Base-by-base conservation (phyloP, 2,797 vertebrate genomes). In the Siniperca scherzeri region DNA sequence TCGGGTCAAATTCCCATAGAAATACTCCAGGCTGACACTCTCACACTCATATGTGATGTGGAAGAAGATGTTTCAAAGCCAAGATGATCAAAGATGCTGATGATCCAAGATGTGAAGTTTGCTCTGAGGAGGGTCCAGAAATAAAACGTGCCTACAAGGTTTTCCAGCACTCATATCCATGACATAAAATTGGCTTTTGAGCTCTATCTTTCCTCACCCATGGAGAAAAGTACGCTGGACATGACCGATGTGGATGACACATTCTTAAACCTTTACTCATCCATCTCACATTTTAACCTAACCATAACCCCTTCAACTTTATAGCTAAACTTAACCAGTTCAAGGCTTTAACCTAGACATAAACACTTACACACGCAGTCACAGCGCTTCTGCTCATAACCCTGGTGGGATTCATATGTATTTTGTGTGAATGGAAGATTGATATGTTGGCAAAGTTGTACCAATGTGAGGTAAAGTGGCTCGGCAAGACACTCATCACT, bases 61-160 rank as follows among this genome's bases (percentile, higher is more conserved):
- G 57, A 72, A 65, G 52, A 78, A 70, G 57, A 65, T 66, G 33
- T 59, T 67, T 80, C 70, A 73, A 25, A 66, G 42, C 70, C 30
- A 30, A 30, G 30, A 30, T 30, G 30, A 30, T 30, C 30, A 30
- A 30, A 30, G 30, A 30, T 30, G 30, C 3, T 30, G 30, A 30
- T 30, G 30, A 30, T 65, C 44, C 42, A 59, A 50, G 42, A 60
- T 77, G 42, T 33, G 13, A 53, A 53, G 57, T 57, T 64, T 56
- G 36, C 38, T 33, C 17, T 44, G 25, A 27, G 36, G 70, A 66
- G 52, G 42, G 30, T 22, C 55, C 78, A 76, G 55, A 27, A n/a
- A n/a, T n/a, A n/a, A n/a, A n/a, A n/a, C n/a, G n/a, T n/a, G n/a
- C n/a, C n/a, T n/a, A n/a, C n/a, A n/a, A n/a, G n/a, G n/a, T n/a